Evolutionary conservation across 2,113 vertebrate genomes (phyloP).

Genomic region (Sminthopsis crassicaudata): DNA sequence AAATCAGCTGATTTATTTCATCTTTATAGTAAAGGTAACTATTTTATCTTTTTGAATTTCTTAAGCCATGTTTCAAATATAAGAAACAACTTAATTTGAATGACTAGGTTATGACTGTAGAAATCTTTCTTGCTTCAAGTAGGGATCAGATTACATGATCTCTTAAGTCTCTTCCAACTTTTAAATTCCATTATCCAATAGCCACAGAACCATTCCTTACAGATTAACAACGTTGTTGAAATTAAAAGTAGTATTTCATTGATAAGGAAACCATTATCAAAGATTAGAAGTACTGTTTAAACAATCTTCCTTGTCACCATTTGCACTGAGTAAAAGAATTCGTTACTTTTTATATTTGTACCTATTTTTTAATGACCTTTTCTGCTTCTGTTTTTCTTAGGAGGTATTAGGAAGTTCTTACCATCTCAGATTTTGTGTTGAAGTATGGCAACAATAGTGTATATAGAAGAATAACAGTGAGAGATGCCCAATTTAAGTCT

Average conservation of each 20-base stretch:
- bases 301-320: background rate
- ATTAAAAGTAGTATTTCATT: background rate
- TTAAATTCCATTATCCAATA: background rate
- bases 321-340: conserved; percentile 31
- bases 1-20: conserved; percentile 13
- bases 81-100: conserved; percentile 26
- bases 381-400: background rate
- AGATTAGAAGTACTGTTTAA: conserved; percentile 26
- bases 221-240: background rate
- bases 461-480: background rate
- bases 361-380: conserved; percentile 23
- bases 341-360: conserved; percentile 24
- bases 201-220: background rate
- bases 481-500: background rate
- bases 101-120: background rate
- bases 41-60: conserved; percentile 22
- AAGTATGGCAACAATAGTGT: background rate
- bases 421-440: conserved; percentile 3
- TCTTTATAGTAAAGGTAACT: conserved; percentile 29
- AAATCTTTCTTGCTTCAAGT: background rate
- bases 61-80: conserved; percentile 22
- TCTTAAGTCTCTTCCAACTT: background rate
- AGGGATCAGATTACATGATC: background rate
- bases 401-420: background rate
- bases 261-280: background rate